These are phyloP conservation scores for Protonibea diacanthus DNA, from an alignment of 2,797 vertebrate genomes.

Conservation along the genomic window DNA sequence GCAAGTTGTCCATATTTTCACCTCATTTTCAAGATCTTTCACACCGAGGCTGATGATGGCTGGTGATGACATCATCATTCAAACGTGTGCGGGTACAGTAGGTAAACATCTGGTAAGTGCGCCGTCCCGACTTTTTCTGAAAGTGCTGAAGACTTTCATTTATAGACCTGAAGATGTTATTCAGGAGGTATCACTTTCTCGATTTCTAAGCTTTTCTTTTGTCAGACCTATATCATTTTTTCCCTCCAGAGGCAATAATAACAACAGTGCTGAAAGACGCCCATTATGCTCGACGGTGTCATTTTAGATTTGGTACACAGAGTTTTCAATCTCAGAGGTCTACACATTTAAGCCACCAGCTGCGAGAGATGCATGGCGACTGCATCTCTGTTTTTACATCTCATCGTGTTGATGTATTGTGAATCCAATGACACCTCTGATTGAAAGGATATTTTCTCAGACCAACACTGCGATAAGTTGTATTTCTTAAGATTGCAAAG, in stretches of 20 bases:
- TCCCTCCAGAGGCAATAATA: conserved; percentile 39
- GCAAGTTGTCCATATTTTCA: conserved; percentile 51
- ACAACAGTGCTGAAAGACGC: conserved; percentile 46
- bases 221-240: conserved; percentile 43
- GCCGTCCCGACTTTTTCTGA: conserved; percentile 9
- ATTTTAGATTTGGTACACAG: conserved; percentile 53
- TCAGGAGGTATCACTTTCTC: conserved; percentile 47
- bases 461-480: conserved; percentile 41
- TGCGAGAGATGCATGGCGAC: conserved; percentile 29
- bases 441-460: conserved; percentile 29
- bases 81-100: conserved; percentile 19
- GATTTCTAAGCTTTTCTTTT: conserved; percentile 44
- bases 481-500: conserved; percentile 48
- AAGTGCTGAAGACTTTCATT: conserved; percentile 37
- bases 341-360: conserved; percentile 38
- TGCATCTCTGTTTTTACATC: conserved; percentile 29
- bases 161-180: conserved; percentile 42
- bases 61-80: conserved; percentile 55
- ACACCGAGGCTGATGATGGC: conserved; percentile 53
- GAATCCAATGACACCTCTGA: conserved; percentile 27
- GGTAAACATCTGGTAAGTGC: conserved; percentile 52
- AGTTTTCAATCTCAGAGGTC: conserved; percentile 49
- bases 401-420: conserved; percentile 28
- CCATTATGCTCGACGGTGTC: conserved; percentile 45
- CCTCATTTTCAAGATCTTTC: conserved; percentile 70